A percentile compares a stretch with the other conserved stretches of the same genome.
phyloP scores from a whole-genome alignment of 2,888 invertebrate species.

The Eristalinus sepulchralis region DNA sequence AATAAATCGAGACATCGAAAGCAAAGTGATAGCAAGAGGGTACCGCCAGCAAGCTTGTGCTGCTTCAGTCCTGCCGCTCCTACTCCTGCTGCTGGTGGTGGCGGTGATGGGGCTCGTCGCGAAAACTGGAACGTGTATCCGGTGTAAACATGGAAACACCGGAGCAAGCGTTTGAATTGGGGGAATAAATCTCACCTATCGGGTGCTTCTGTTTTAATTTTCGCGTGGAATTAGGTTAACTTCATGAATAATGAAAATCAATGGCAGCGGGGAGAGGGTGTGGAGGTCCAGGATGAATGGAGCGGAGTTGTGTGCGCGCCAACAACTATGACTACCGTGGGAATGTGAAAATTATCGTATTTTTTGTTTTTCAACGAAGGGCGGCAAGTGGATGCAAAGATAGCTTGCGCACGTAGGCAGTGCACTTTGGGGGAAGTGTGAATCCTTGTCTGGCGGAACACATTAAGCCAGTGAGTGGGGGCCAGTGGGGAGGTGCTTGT shows the following conservation, averaged over 20 bases:
- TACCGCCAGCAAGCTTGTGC: background rate
- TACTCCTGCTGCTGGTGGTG: background rate
- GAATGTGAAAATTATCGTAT: background rate
- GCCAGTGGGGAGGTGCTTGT: background rate
- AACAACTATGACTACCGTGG: background rate
- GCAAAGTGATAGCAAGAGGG: background rate
- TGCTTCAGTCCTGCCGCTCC: background rate
- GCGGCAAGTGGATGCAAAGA: background rate
- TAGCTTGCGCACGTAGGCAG: background rate
- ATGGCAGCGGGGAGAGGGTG: background rate
- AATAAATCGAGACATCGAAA: slow-evolving; percentile 67
- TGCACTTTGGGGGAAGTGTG: background rate
- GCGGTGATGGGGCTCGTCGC: background rate
- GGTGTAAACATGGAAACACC: slow-evolving; percentile 56
- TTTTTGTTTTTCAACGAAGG: background rate
- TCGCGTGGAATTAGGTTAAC: slow-evolving; percentile 65
- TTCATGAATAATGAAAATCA: slow-evolving; percentile 58
- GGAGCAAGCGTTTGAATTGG: slow-evolving; percentile 12
- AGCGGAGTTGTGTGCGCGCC: background rate
- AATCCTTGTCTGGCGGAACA: background rate
- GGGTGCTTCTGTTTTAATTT: slow-evolving; percentile 67
- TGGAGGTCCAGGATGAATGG: background rate
- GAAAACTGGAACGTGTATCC: slow-evolving; percentile 59
- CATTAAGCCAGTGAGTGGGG: background rate
- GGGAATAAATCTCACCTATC: slow-evolving; percentile 65